Base-by-base conservation (phyloP, 2,113 vertebrate species). In the Agapornis roseicollis region DNA sequence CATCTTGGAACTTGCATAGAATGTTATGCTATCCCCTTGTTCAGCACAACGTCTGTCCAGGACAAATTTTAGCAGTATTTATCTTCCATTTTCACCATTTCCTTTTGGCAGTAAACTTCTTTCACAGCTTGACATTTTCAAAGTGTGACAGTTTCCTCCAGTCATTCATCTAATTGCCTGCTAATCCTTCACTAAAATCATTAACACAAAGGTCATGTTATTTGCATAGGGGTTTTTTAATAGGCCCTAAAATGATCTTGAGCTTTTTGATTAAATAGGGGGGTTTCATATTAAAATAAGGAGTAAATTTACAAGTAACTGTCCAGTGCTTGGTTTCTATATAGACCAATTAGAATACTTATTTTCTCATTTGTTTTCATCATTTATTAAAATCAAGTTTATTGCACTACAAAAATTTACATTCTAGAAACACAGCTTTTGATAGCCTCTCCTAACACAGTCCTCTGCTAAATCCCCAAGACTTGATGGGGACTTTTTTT, bases 111-210 rank as follows among this genome's bases (percentile, higher is more conserved):
- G 13, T 42, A 44, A 16, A 68, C 11, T 80, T 77, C 49, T 73
- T 91, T 90, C 76, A 93, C 58, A 90, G 68, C 28, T 9, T 94
- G 79, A 85, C 31, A 64, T 93, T 80, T 96, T 84, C 76, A 94
- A 72, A 80, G 19, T 88, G 20, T 13, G 33, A 80, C 9, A 31
- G 46, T 55, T 88, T 86, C 28, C 56, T 83, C 55, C 56, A 85
- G 72, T 31, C 69, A 76, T 83, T 84, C 3, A 71, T 84, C 68
- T 74, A 88, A 91, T 66, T 64, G 42, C 33, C 44, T 82, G 64
- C 61, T 78, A 91, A 91, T 65, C 28, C 33, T 69, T 78, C 55
- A 52, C 66, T 82, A 69, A 85, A 82, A 74, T 78, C 8, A 73
- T 82, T 88, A 85, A 82, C 28, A 82, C 11, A 73, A 93, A 81